Percentiles rank a stretch among this genome's conserved stretches.
phyloP scores from a whole-genome alignment of 2,888 invertebrate genomes.

The Andrena fulva region DNA sequence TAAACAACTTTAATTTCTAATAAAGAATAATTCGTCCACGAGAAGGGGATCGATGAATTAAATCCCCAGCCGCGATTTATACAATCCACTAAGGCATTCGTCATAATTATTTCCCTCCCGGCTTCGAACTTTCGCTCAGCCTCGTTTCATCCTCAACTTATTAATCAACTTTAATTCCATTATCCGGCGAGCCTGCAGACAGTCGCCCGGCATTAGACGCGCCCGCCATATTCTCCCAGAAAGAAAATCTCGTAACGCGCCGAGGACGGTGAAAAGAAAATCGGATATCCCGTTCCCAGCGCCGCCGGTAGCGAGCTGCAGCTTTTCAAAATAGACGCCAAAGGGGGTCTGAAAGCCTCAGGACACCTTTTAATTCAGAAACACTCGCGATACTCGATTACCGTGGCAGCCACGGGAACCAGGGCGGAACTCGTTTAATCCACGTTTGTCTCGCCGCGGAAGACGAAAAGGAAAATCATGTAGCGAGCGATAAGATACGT shows the following conservation, averaged over 20 bases:
- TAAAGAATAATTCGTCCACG: conserved; percentile 26
- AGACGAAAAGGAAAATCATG: conserved; percentile 61
- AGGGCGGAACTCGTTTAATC: conserved; percentile 33
- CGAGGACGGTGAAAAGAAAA: conserved; percentile 27
- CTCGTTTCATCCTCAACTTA: conserved; percentile 23
- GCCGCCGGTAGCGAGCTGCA: conserved; percentile 15
- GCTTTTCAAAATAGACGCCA: conserved; percentile 41
- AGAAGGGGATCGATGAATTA: conserved; percentile 24
- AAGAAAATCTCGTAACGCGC: conserved; percentile 20
- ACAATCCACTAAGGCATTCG: conserved; percentile 17
- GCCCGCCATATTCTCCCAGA: not conserved
- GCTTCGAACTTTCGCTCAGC: conserved; percentile 8
- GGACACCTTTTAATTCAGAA: conserved; percentile 47
- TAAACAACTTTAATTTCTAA: conserved; percentile 18
- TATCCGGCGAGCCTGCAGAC: conserved; percentile 13
- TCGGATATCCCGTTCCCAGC: conserved; percentile 54
- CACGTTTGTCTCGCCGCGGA: conserved; percentile 31
- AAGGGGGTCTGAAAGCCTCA: conserved; percentile 28
- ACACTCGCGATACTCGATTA: conserved; percentile 40
- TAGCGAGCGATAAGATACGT: conserved; percentile 56
- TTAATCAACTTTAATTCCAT: conserved; percentile 50
- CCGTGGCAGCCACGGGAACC: not conserved
- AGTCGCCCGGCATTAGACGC: not conserved
- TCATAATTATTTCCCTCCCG: conserved; percentile 46
- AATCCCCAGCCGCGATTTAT: conserved; percentile 2